Conservation (phyloP, 1,140 invertebrate genomes). For the Ylistrum balloti region DNA sequence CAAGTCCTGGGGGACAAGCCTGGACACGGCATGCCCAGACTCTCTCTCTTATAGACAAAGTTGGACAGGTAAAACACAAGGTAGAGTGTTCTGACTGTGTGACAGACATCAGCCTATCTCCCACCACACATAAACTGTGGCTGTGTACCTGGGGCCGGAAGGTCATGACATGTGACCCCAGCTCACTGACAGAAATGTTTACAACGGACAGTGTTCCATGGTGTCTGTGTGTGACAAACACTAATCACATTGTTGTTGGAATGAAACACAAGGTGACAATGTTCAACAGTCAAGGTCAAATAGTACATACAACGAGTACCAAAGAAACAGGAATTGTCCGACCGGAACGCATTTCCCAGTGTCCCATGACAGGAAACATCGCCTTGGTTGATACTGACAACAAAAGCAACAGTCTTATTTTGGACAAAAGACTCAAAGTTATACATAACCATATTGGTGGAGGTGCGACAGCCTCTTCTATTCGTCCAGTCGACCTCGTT, state of each 20-base stretch:
- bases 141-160: not conserved
- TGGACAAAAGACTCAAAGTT: not conserved
- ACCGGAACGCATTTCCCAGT: constrained; percentile 31
- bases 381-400: not conserved
- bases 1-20: not conserved
- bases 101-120: not conserved
- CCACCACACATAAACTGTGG: not conserved
- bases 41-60: not conserved
- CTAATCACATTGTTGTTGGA: not conserved
- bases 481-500: not conserved
- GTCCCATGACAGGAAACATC: not conserved
- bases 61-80: not conserved
- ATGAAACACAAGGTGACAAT: constrained; percentile 26
- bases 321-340: not conserved
- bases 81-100: not conserved
- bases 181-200: not conserved
- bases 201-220: not conserved
- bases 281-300: not conserved
- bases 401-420: constrained; percentile 24
- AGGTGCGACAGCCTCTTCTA: not conserved
- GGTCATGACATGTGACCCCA: not conserved
- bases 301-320: not conserved
- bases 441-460: not conserved
- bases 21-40: constrained; percentile 7
- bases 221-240: not conserved